phyloP scores from a whole-genome alignment of 2,113 vertebrate genomes.

The Atherinomorus stipes region DNA sequence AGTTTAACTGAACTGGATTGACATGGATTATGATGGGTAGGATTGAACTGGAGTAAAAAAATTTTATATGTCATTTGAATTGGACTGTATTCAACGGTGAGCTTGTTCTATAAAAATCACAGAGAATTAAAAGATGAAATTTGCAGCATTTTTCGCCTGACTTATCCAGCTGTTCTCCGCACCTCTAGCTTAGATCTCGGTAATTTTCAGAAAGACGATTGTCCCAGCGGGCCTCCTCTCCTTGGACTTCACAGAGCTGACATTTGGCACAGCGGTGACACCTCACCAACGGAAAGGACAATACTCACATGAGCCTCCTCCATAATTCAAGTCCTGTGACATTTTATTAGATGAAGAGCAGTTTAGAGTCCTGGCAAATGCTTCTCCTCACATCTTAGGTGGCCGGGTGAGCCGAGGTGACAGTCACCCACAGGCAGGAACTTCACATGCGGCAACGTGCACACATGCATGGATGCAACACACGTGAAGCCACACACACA shows the following conservation, averaged over 20 bases:
- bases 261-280: conserved; percentile 58
- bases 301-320: conserved; percentile 45
- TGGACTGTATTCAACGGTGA: too few relatives aligned
- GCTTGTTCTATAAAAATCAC: too few relatives aligned
- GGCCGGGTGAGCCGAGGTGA: conserved; percentile 33
- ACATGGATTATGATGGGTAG: too few relatives aligned
- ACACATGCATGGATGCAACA: background rate
- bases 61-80: too few relatives aligned
- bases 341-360: conserved; percentile 63
- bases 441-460: background rate
- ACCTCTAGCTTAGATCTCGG: conserved; percentile 34
- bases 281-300: conserved; percentile 55
- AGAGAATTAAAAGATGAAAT: background rate
- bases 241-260: conserved; percentile 55
- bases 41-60: too few relatives aligned
- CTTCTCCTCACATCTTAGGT: conserved; percentile 15
- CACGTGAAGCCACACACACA: conserved; percentile 5
- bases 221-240: conserved; percentile 29
- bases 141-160: background rate
- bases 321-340: conserved; percentile 60
- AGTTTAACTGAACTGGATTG: too few relatives aligned
- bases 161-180: conserved; percentile 4
- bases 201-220: conserved; percentile 27
- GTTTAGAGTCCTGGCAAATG: conserved; percentile 51
- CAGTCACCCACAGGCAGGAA: conserved; percentile 33